phyloP scores from a whole-genome alignment of 2,797 vertebrate species.

The Bryconaethiops microstoma region DNA sequence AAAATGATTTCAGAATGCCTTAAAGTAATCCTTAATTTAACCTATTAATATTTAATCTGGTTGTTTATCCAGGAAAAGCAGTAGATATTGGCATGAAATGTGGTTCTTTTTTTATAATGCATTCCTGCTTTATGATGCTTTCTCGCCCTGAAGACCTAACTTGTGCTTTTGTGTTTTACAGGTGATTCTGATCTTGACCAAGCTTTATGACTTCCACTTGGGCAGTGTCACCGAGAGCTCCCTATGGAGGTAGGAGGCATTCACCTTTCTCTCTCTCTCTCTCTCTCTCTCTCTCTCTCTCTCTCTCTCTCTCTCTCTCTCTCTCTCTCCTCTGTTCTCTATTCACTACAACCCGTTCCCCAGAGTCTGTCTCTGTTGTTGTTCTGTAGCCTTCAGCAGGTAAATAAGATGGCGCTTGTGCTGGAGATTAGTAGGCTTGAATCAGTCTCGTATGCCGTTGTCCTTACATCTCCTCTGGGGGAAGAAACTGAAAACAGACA shows the following conservation, averaged over 20 bases:
- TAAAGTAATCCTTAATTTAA: background rate
- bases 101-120: too few relatives aligned
- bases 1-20: constrained; percentile 4
- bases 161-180: constrained; percentile 62
- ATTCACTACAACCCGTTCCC: background rate
- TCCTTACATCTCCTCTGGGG: constrained; percentile 18
- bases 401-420: constrained; percentile 22
- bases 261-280: background rate
- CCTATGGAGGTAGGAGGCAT: constrained; percentile 90
- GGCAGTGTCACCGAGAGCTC: constrained; percentile 97
- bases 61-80: background rate
- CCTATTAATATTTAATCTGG: background rate
- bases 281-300: background rate
- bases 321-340: background rate
- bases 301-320: background rate
- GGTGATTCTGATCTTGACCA: constrained; percentile 99
- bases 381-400: constrained; percentile 21
- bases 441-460: background rate
- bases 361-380: background rate
- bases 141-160: constrained; percentile 1
- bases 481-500: background rate
- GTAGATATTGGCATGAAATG: background rate
- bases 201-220: constrained; percentile 95
- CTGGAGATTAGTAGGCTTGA: constrained; percentile 20
- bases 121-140: background rate